A percentile compares a stretch with the other conserved stretches of the same genome.
phyloP scores from a whole-genome alignment of 1,140 invertebrate species.

The Heliconius congener region DNA sequence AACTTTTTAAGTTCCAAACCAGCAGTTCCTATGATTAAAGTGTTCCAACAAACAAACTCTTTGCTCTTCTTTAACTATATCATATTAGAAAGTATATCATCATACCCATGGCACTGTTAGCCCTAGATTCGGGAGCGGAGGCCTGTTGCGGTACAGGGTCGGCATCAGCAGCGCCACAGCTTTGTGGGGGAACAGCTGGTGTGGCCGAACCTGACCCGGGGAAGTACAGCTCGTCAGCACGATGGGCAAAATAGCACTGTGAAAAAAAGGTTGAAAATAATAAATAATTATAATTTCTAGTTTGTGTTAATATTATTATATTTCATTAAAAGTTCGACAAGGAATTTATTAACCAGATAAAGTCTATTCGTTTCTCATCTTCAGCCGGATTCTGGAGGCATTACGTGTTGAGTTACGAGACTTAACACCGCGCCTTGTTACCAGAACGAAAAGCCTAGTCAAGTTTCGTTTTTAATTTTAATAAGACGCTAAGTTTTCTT shows the following conservation, averaged over 20 bases:
- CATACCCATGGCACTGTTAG: slow-evolving; percentile 84
- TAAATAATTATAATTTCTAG: too few relatives aligned
- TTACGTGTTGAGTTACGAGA: background rate
- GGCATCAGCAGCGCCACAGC: slow-evolving; percentile 34
- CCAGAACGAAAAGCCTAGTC: background rate
- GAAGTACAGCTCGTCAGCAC: slow-evolving; percentile 88
- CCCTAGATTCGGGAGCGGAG: slow-evolving; percentile 37
- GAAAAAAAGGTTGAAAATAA: background rate
- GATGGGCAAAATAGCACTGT: slow-evolving; percentile 90
- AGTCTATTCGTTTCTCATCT: too few relatives aligned
- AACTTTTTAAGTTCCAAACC: too few relatives aligned
- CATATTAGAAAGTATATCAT: background rate
- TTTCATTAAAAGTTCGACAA: too few relatives aligned
- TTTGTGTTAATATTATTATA: too few relatives aligned
- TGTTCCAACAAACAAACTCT: too few relatives aligned
- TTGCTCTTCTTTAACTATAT: too few relatives aligned
- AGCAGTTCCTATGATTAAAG: too few relatives aligned
- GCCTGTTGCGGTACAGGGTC: slow-evolving; percentile 55
- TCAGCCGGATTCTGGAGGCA: too few relatives aligned
- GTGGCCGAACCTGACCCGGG: slow-evolving; percentile 83
- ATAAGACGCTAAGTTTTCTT: background rate
- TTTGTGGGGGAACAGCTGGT: slow-evolving; percentile 41
- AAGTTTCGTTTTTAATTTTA: too few relatives aligned
- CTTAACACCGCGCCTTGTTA: background rate
- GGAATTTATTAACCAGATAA: too few relatives aligned